Evolutionary conservation across 2,888 invertebrate genomes (phyloP).

Genomic region (Andrena flavipes): DNA sequence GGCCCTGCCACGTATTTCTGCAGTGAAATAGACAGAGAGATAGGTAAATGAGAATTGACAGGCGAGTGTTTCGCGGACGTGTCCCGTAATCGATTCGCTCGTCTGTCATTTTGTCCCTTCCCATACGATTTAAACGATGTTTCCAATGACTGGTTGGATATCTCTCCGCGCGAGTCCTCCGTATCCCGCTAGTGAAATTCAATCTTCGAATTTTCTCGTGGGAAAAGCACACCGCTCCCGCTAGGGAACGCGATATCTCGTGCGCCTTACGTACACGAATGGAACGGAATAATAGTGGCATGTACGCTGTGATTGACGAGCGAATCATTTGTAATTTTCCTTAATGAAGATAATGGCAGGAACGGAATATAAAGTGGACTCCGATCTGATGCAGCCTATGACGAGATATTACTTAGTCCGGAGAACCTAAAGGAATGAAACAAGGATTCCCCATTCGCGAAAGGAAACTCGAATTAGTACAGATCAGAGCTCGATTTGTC

Average conservation of each 20-base stretch:
- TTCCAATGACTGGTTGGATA: slow-evolving; percentile 40
- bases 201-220: slow-evolving; percentile 54
- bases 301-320: too few species aligned
- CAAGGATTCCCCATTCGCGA: neutral
- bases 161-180: slow-evolving; percentile 24
- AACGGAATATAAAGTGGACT: too few species aligned
- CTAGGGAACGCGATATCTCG: slow-evolving; percentile 33
- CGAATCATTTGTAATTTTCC: too few species aligned
- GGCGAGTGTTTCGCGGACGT: slow-evolving; percentile 2
- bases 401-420: too few species aligned
- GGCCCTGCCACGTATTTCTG: neutral
- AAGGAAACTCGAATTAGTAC: slow-evolving; percentile 3
- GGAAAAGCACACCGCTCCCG: slow-evolving; percentile 27
- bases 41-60: slow-evolving; percentile 1
- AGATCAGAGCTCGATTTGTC: slow-evolving; percentile 18
- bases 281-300: neutral
- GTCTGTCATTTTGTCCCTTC: slow-evolving; percentile 11
- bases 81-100: slow-evolving; percentile 23
- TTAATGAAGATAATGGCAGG: too few species aligned
- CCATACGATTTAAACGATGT: slow-evolving; percentile 46
- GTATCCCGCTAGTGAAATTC: slow-evolving; percentile 44
- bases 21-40: neutral
- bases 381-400: too few species aligned
- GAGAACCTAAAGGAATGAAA: too few species aligned
- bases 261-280: slow-evolving; percentile 3